These are phyloP conservation scores for Neotoxoptera formosana DNA, from an alignment of 1,140 invertebrate species.

Conservation along the genomic window DNA sequence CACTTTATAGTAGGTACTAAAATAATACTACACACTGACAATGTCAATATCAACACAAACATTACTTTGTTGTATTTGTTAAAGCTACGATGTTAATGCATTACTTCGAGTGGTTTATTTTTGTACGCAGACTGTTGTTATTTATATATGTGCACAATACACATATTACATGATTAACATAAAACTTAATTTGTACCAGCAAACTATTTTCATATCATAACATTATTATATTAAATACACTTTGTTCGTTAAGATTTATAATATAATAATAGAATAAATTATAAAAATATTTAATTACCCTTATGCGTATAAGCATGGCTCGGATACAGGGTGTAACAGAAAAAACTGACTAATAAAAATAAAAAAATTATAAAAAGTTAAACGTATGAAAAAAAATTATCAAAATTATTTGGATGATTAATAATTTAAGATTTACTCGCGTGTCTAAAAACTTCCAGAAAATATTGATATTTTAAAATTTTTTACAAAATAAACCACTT, in stretches of 20 bases:
- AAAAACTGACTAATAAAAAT: no score
- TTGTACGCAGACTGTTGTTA: background rate
- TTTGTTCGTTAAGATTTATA: background rate
- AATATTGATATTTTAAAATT: no score
- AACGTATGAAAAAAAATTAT: no score
- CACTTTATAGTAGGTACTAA: background rate
- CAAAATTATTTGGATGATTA: no score
- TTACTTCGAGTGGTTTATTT: background rate
- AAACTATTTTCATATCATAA: background rate
- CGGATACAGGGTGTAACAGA: no score
- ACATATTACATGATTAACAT: background rate
- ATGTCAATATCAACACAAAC: constrained; percentile 1
- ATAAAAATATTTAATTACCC: background rate
- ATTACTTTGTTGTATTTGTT: background rate
- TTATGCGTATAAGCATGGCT: no score
- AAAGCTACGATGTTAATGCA: background rate
- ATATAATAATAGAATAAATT: background rate
- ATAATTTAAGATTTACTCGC: no score
- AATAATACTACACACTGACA: background rate
- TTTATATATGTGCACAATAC: background rate
- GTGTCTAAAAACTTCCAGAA: no score
- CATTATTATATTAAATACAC: background rate
- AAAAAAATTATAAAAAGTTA: no score
- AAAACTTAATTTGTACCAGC: background rate
- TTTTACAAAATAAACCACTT: no score